Conservation (phyloP, 2,797 vertebrate species). For the Sebastes jordani region DNA sequence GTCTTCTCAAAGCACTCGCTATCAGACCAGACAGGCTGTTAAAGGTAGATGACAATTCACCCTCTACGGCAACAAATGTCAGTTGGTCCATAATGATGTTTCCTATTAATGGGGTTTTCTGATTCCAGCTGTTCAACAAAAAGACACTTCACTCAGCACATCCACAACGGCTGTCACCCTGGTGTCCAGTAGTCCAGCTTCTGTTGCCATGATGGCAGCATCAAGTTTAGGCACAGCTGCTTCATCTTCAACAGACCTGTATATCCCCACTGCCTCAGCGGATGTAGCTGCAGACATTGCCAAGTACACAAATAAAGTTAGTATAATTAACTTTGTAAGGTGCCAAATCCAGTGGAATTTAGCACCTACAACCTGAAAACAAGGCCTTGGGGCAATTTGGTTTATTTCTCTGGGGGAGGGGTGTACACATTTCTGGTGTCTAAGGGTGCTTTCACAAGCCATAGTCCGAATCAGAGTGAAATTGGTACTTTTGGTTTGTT, state of each 20-base stretch:
- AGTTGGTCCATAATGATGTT: neutral
- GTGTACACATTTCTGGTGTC: neutral
- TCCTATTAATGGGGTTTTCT: neutral
- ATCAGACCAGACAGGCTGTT: slow-evolving; percentile 96
- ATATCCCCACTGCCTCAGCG: slow-evolving; percentile 94
- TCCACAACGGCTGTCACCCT: slow-evolving; percentile 92
- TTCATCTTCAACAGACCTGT: slow-evolving; percentile 85
- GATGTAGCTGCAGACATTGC: slow-evolving; percentile 97
- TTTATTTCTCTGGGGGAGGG: neutral
- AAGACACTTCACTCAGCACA: slow-evolving; percentile 90
- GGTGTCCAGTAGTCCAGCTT: slow-evolving; percentile 89
- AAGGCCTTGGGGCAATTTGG: neutral
- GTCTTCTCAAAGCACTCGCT: slow-evolving; percentile 93
- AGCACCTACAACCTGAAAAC: neutral
- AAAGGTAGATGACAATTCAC: slow-evolving; percentile 86
- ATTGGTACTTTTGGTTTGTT: no score
- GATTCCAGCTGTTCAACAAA: slow-evolving; percentile 91
- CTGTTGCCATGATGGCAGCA: slow-evolving; percentile 86
- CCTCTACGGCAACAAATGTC: neutral
- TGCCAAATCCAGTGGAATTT: neutral
- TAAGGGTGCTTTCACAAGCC: neutral
- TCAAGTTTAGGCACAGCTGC: slow-evolving; percentile 80
- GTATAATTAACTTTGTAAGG: slow-evolving; percentile 34
- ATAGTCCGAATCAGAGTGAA: no score
- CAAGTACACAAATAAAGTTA: slow-evolving; percentile 98